Evolutionary conservation across 2,113 vertebrate genomes (phyloP).

Genomic region (Tragelaphus imberbis): DNA sequence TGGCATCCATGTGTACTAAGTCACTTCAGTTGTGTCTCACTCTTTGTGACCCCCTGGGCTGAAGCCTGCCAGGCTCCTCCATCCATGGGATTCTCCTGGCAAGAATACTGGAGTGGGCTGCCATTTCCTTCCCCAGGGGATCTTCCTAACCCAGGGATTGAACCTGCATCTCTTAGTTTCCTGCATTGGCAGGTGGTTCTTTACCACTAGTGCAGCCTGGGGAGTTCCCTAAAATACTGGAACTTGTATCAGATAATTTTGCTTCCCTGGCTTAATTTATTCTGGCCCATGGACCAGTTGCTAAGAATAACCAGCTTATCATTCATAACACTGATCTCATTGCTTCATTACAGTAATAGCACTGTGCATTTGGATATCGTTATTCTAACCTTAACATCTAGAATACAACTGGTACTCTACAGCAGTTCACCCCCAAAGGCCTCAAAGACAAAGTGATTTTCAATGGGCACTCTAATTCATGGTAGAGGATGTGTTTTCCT

Average conservation of each 20-base stretch:
- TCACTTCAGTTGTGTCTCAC: no score
- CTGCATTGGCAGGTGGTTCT: background rate
- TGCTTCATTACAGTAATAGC: background rate
- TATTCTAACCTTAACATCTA: background rate
- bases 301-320: background rate
- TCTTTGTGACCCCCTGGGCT: no score
- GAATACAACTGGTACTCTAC: background rate
- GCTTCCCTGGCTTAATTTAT: background rate
- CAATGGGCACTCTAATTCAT: background rate
- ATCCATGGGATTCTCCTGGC: background rate
- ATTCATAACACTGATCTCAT: background rate
- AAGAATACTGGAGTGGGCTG: background rate
- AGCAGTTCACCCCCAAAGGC: background rate
- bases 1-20: background rate
- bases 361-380: background rate
- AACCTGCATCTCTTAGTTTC: background rate
- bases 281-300: background rate
- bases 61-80: no score
- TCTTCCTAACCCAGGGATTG: background rate
- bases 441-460: background rate
- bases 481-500: background rate
- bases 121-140: background rate
- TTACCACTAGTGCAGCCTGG: background rate
- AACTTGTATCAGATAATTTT: background rate
- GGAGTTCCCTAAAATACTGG: background rate